Evolutionary conservation across 2,113 vertebrate genomes (phyloP).

Genomic region (Tragelaphus buxtoni): DNA sequence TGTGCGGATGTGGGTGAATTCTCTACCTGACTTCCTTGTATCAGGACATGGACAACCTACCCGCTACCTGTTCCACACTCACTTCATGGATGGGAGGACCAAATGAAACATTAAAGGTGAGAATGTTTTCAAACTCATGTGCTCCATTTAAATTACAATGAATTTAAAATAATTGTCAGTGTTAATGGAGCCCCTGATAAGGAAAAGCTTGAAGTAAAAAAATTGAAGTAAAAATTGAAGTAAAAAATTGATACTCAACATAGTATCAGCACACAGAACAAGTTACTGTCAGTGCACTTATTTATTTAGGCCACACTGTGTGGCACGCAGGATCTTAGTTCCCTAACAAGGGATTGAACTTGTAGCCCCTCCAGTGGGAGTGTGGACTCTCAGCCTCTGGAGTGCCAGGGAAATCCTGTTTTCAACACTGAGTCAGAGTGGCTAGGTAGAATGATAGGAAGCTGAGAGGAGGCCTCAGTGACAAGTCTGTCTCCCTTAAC

Average conservation of each 20-base stretch:
- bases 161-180: neutral
- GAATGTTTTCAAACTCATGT: neutral
- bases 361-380: neutral
- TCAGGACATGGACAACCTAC: neutral
- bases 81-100: neutral
- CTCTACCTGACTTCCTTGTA: neutral
- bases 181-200: neutral
- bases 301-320: neutral
- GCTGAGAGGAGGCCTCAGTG: neutral
- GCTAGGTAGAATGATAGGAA: neutral
- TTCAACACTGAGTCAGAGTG: neutral
- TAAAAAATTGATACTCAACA: neutral
- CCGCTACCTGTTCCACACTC: neutral
- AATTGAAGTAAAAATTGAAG: too few relatives aligned
- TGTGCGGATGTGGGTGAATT: neutral
- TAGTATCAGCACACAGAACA: neutral
- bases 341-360: neutral
- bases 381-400: neutral
- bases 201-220: neutral
- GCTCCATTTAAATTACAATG: neutral
- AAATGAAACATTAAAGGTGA: neutral
- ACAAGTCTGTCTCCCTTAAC: neutral
- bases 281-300: neutral
- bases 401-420: neutral
- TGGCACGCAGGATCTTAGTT: neutral